Evolutionary conservation across 23 tunicate genomes (phyloP).

Genomic region (Phallusia fumigata): DNA sequence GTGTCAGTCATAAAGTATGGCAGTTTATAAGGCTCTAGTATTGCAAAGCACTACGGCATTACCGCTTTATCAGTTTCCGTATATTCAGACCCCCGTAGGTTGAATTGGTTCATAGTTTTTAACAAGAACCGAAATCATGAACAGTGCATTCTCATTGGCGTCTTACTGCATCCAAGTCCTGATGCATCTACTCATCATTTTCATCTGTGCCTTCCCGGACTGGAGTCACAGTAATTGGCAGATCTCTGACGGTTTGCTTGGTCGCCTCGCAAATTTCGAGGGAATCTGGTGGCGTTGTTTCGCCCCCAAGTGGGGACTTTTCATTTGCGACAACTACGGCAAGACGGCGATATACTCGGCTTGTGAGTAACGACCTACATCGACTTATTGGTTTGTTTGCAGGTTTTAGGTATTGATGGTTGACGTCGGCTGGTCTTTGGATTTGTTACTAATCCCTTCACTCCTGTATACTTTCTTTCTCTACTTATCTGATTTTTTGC

Average conservation of each 20-base stretch:
- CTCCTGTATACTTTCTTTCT: too few relatives aligned
- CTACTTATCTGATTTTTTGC: too few relatives aligned
- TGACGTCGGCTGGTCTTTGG: too few relatives aligned
- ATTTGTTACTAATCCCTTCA: too few relatives aligned
- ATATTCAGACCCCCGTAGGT: too few relatives aligned
- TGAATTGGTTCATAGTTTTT: too few relatives aligned
- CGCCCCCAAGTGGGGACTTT: conserved; percentile 51
- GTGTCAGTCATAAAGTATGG: too few relatives aligned
- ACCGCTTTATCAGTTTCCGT: too few relatives aligned
- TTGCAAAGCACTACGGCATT: too few relatives aligned
- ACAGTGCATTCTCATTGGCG: neutral
- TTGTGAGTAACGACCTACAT: conserved; percentile 44
- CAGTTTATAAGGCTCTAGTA: too few relatives aligned
- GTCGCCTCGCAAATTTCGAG: conserved; percentile 54
- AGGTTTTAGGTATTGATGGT: too few relatives aligned
- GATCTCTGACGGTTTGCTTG: conserved; percentile 45
- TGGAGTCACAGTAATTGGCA: conserved; percentile 32
- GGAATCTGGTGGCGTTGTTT: conserved; percentile 79
- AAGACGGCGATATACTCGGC: conserved; percentile 32
- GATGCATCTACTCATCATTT: conserved; percentile 3
- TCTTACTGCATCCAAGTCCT: conserved; percentile 3
- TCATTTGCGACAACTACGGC: conserved; percentile 66
- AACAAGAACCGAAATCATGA: neutral
- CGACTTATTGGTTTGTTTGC: too few relatives aligned
- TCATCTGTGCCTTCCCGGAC: conserved; percentile 27